These are phyloP conservation scores for Pseudopipra pipra DNA, from an alignment of 2,113 vertebrate genomes.

Conservation along the genomic window DNA sequence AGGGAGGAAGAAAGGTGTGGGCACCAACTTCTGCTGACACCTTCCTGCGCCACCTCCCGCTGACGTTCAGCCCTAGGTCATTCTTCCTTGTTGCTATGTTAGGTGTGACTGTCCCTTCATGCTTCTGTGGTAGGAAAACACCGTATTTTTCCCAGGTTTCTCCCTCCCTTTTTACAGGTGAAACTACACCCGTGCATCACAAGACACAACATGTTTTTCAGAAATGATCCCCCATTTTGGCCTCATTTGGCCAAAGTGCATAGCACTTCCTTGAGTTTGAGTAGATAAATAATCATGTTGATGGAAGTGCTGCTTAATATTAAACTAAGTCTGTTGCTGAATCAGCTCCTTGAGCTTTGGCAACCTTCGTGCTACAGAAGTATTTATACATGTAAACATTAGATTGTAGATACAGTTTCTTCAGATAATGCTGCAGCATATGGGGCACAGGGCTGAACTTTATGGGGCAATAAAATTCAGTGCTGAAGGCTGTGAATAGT, in stretches of 20 bases:
- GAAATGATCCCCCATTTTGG: background rate
- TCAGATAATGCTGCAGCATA: background rate
- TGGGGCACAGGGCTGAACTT: background rate
- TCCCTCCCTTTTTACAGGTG: background rate
- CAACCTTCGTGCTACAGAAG: background rate
- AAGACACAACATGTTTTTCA: background rate
- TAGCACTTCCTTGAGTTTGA: background rate
- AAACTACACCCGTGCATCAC: background rate
- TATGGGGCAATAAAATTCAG: background rate
- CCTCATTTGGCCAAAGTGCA: background rate
- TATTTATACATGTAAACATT: background rate
- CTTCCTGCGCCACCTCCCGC: background rate
- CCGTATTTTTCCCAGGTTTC: background rate
- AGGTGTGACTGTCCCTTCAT: background rate
- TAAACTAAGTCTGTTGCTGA: background rate
- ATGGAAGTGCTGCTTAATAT: conserved; percentile 17
- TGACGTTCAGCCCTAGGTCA: rapidly evolving
- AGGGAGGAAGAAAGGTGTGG: background rate
- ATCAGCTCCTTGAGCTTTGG: background rate
- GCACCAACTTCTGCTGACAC: background rate
- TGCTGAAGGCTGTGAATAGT: background rate
- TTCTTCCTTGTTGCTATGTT: background rate
- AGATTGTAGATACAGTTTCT: background rate
- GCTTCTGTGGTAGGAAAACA: background rate
- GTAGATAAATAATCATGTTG: background rate